These are phyloP conservation scores for Junco hyemalis DNA, from an alignment of 2,113 vertebrate species.

Conservation along the genomic window DNA sequence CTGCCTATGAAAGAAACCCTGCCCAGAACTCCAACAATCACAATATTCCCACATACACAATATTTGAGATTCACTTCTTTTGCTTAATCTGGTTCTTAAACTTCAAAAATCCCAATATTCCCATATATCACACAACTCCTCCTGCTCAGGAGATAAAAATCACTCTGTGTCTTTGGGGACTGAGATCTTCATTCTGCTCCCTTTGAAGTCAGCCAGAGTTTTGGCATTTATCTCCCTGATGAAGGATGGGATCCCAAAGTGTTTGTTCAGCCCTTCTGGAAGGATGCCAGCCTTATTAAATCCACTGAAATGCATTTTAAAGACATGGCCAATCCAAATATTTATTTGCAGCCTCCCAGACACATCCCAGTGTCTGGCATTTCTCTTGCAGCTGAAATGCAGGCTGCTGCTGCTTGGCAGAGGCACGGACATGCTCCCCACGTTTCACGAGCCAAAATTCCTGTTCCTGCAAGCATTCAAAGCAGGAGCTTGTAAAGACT, in stretches of 20 bases:
- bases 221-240: not conserved
- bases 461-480: conserved; percentile 19
- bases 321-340: conserved; percentile 31
- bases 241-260: not conserved
- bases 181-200: not conserved
- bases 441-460: not conserved
- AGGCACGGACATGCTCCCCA: not conserved
- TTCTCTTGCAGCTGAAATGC: not conserved
- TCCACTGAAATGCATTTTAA: conserved; percentile 1
- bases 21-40: not conserved
- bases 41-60: too few species aligned
- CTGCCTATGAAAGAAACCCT: not conserved
- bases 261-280: conserved; percentile 41
- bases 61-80: too few species aligned
- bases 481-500: conserved; percentile 29
- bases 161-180: not conserved
- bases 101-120: too few species aligned
- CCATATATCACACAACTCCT: not conserved
- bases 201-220: conserved; percentile 8
- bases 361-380: not conserved
- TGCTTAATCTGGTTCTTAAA: too few species aligned
- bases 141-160: not conserved
- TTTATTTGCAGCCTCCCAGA: conserved; percentile 6
- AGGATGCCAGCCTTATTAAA: conserved; percentile 26
- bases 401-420: not conserved